Base-by-base conservation (phyloP, 2,888 invertebrate species). In the Pogonocherus hispidulus region DNA sequence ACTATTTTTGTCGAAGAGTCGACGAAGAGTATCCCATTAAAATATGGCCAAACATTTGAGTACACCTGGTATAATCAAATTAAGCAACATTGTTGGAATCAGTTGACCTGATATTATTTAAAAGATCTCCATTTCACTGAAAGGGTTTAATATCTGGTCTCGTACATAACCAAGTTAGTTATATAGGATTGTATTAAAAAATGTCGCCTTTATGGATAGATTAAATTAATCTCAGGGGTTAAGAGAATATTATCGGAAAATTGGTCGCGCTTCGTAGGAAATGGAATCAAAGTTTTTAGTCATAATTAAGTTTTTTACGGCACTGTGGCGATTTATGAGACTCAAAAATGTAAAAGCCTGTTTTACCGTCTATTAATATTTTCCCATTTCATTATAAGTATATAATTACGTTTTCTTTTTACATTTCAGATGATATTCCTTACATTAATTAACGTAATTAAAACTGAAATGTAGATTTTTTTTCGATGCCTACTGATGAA, bases 241-340 rank as follows among this genome's bases (percentile, higher is more conserved):
- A 72, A 72, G 72, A 74, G 69, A 74, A 72, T 72, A 70, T 74
- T 70, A 70, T 74, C 70, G 74, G 66, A 69, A 74, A 74, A 70
- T 74, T 70, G 72, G 72, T 70, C 64, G 66, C 74, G 70, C 69
- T 70, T 65, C 66, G 57, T 68, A 66, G 68, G 64, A 71, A 69
- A 71, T 70, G 63, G 63, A 72, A 66, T 71, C 71, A 67, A 70
- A 66, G 57, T 71, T 74, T 72, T 72, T 62, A 70, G 64, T 74
- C 70, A 72, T 74, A 74, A 74, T 74, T 72, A 70, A 70, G 68
- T 73, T 73, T 73, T 41, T 73, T 59, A 37, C 20, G 41, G 55
- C 55, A 37, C 27, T 27, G 32, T 54, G 35, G 19, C 18, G n/a
- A 54, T 55, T 55, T 55, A 37, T 41, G 37, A 55, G 19, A 18